A percentile compares a stretch with the other conserved stretches of the same genome.
phyloP scores from a whole-genome alignment of 1,140 invertebrate species.

The Drosophila parabipectinata region DNA sequence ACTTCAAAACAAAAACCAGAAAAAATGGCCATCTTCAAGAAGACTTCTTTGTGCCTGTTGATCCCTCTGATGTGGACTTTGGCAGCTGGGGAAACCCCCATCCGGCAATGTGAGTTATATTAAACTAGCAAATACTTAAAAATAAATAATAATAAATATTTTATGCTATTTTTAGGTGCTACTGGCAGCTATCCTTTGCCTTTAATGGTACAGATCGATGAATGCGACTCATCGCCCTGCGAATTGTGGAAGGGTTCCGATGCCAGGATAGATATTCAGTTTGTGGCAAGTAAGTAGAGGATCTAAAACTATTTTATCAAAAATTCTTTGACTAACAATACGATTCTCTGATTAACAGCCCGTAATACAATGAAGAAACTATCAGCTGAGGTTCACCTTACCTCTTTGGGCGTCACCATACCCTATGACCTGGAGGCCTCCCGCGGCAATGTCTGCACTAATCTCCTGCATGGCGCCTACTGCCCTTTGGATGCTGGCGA shows the following conservation, averaged over 20 bases:
- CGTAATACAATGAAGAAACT: slow-evolving; percentile 56
- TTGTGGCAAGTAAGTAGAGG: slow-evolving; percentile 71
- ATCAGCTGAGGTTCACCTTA: slow-evolving; percentile 54
- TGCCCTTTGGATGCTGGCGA: slow-evolving; percentile 73
- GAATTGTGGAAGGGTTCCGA: slow-evolving; percentile 57
- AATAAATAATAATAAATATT: background rate
- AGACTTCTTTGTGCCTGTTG: slow-evolving; percentile 31
- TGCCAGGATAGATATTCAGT: slow-evolving; percentile 66
- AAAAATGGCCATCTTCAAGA: slow-evolving; percentile 44
- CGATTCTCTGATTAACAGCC: slow-evolving; percentile 9
- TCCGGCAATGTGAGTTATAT: slow-evolving; percentile 59
- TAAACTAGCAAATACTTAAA: background rate
- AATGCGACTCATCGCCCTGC: slow-evolving; percentile 61
- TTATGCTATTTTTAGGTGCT: slow-evolving; percentile 29
- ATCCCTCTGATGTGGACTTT: slow-evolving; percentile 35
- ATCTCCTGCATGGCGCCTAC: slow-evolving; percentile 70
- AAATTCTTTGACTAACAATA: background rate
- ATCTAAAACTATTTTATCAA: background rate
- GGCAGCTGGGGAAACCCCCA: slow-evolving; percentile 32
- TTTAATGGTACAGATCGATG: slow-evolving; percentile 66
- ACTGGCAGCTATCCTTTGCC: slow-evolving; percentile 43
- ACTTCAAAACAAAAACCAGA: background rate
- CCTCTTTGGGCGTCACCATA: slow-evolving; percentile 67
- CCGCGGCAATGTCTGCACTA: slow-evolving; percentile 61
- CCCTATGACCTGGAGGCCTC: slow-evolving; percentile 55